phyloP scores from a whole-genome alignment of 2,113 vertebrate genomes.

The Bostrychus sinensis region DNA sequence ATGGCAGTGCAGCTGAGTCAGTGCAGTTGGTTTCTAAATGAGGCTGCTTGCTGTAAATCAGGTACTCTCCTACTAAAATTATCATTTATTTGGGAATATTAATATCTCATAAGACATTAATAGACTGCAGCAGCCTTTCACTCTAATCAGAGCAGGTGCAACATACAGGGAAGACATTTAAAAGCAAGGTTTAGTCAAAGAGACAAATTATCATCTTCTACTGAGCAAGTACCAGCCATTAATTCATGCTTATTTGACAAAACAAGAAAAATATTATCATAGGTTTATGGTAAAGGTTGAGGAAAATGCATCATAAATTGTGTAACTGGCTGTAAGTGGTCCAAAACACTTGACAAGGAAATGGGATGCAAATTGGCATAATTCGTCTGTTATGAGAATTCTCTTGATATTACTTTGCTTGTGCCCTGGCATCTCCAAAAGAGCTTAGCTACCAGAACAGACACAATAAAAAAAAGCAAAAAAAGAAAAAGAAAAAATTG shows the following conservation, averaged over 20 bases:
- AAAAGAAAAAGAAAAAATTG: slow-evolving; percentile 15
- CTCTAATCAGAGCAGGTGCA: background rate
- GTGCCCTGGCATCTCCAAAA: slow-evolving; percentile 52
- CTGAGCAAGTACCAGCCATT: slow-evolving; percentile 8
- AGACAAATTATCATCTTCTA: background rate
- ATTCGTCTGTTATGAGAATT: slow-evolving; percentile 74
- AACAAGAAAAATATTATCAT: slow-evolving; percentile 50
- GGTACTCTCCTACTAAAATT: slow-evolving; percentile 51
- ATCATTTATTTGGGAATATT: slow-evolving; percentile 47
- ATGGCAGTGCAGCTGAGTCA: slow-evolving; percentile 4
- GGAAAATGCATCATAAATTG: slow-evolving; percentile 43
- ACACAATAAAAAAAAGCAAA: slow-evolving; percentile 43
- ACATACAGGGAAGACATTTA: slow-evolving; percentile 13
- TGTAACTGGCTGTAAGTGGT: slow-evolving; percentile 63
- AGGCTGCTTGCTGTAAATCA: slow-evolving; percentile 49
- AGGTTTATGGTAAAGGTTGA: too few relatives aligned
- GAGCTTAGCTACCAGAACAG: slow-evolving; percentile 60
- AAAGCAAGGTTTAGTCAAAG: slow-evolving; percentile 21
- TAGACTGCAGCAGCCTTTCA: slow-evolving; percentile 11
- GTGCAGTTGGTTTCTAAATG: slow-evolving; percentile 30
- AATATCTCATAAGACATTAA: slow-evolving; percentile 55
- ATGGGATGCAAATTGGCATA: slow-evolving; percentile 67
- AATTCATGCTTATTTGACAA: slow-evolving; percentile 35
- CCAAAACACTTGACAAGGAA: slow-evolving; percentile 65
- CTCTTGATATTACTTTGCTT: slow-evolving; percentile 62